These are phyloP conservation scores for Drosophila pallidifrons DNA, from an alignment of 1,140 invertebrate species.

Conservation along the genomic window DNA sequence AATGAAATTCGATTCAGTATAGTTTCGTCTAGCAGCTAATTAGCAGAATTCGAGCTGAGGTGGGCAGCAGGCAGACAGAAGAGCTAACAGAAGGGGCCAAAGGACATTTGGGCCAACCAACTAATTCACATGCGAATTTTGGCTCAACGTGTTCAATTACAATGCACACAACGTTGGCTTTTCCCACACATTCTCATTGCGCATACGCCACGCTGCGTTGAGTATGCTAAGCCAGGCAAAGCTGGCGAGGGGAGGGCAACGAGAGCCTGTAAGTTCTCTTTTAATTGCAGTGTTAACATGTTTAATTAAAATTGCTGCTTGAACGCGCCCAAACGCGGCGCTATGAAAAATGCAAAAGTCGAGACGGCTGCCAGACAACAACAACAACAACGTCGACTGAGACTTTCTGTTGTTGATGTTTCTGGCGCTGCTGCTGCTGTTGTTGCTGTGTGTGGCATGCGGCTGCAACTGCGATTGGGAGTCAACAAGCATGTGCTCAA, in stretches of 20 bases:
- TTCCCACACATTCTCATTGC: slow-evolving; percentile 20
- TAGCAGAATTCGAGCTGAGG: slow-evolving; percentile 20
- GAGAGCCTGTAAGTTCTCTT: slow-evolving; percentile 35
- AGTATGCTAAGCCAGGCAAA: background rate
- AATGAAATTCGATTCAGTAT: slow-evolving; percentile 65
- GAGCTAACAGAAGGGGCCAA: background rate
- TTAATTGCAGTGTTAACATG: slow-evolving; percentile 81
- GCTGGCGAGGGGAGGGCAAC: background rate
- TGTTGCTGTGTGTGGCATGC: slow-evolving; percentile 12
- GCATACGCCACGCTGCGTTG: slow-evolving; percentile 23
- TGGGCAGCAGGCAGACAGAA: no score
- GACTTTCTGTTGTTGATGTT: background rate
- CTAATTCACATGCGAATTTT: slow-evolving; percentile 18
- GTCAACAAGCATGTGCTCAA: slow-evolving; percentile 53
- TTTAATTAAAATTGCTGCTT: slow-evolving; percentile 81
- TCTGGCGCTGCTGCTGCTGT: slow-evolving; percentile 30
- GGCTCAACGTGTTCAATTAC: slow-evolving; percentile 35
- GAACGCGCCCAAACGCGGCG: slow-evolving; percentile 37
- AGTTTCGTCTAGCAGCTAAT: slow-evolving; percentile 56
- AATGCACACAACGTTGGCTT: background rate
- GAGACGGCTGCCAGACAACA: slow-evolving; percentile 62
- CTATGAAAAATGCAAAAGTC: slow-evolving; percentile 50
- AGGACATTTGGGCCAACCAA: background rate
- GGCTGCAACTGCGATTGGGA: slow-evolving; percentile 31
- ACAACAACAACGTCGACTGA: background rate